Conservation (phyloP, 2,113 vertebrate genomes). For the Diadophis punctatus region DNA sequence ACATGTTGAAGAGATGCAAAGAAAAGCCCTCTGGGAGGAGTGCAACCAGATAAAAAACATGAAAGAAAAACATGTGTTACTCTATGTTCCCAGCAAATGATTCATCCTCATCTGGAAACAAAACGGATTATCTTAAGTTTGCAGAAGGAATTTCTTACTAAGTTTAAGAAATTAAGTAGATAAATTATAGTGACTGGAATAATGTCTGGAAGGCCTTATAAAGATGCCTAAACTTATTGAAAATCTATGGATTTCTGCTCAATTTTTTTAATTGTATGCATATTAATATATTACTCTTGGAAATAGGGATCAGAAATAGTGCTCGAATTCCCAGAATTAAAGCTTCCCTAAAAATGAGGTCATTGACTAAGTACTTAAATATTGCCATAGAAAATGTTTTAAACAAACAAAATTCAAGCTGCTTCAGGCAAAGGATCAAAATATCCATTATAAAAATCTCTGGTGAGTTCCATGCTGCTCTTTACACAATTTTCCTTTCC, state of each 20-base stretch:
- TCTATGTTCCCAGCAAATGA: background rate
- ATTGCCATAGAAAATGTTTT: slow-evolving; percentile 70
- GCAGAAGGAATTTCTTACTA: background rate
- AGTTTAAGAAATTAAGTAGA: background rate
- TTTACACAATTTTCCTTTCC: slow-evolving; percentile 39
- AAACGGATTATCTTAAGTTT: background rate
- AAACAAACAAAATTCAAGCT: slow-evolving; percentile 62
- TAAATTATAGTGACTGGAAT: background rate
- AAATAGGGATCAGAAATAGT: slow-evolving; percentile 48
- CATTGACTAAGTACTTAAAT: slow-evolving; percentile 74
- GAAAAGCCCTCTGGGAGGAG: background rate
- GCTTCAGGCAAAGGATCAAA: slow-evolving; percentile 63
- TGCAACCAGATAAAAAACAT: background rate
- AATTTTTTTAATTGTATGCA: background rate
- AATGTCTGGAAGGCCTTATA: background rate
- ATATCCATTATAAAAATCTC: slow-evolving; percentile 55
- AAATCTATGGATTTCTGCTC: background rate
- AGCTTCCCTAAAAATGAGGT: slow-evolving; percentile 70
- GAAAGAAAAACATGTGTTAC: background rate
- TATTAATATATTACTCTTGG: slow-evolving; percentile 43
- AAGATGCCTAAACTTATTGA: background rate
- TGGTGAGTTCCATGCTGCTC: slow-evolving; percentile 8
- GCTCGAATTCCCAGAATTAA: slow-evolving; percentile 52
- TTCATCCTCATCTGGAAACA: background rate
- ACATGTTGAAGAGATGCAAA: background rate